Evolutionary conservation across 2,888 invertebrate genomes (phyloP), one percentile per base, ranked within the genome.

Genomic region (Tetramorium bicarinatum): DNA sequence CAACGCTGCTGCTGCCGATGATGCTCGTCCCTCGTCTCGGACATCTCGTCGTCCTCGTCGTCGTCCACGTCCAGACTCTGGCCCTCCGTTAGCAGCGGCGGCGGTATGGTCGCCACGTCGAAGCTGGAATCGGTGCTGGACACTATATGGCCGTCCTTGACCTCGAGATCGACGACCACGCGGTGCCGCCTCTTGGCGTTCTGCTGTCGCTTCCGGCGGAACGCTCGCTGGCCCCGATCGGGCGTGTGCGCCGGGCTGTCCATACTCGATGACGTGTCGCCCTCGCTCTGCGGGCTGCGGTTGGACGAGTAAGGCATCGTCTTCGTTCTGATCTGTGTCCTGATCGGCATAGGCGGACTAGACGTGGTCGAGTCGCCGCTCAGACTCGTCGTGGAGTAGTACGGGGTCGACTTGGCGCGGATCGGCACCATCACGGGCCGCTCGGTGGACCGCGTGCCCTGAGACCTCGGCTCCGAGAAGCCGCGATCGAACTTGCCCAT

Each of bases 41-140:
- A 89, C 81, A 91, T 87, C 76, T 93, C 92, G 29, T 92, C 91
- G 34, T 92, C 92, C 18, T 93, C 93, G 92, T 97, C 97, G 93
- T 92, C 91, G 7, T 93, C 97, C 92, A 97, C 97, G 90, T 91
- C 88, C 76, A 92, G 89, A 71, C 91, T 89, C 41, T 93, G 92
- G 21, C 89, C 91, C 56, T 97, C 97, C 79, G 96, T 96, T 92
- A 97, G 96, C 87, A 97, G 95, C 77, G 97, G 97, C 77, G 97
- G 97, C n/a, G 97, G 97, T 91, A 97, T 96, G 41, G 96, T 97
- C 52, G 97, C 96, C 29, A 97, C 97, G 92, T 97, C 97, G 93
- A 97, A 97, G 92, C 96, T 96, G 82, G 96, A 96, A 89, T 97
- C 97, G n/a, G 96, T 97, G 82, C 97, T 95, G 1, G 95, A 95